Percentiles rank a stretch among this genome's conserved stretches.
These are phyloP conservation scores for Philereme vetulata DNA, from an alignment of 2,888 invertebrate species.

Conservation along the genomic window DNA sequence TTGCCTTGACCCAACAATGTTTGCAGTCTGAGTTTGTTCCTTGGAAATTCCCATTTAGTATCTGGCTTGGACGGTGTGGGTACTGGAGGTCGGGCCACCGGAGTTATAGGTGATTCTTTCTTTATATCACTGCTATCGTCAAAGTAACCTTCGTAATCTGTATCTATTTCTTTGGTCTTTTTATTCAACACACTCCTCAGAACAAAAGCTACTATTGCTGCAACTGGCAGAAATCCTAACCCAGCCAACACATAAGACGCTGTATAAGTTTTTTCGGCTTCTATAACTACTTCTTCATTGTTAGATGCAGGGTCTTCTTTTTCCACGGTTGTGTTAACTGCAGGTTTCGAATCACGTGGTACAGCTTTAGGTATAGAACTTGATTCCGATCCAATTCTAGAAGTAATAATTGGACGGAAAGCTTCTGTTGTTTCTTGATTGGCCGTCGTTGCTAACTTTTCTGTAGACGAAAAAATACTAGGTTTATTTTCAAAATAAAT, in stretches of 20 bases:
- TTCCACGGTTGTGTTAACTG: slow-evolving; percentile 51
- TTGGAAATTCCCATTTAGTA: slow-evolving; percentile 90
- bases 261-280: slow-evolving; percentile 84
- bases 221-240: slow-evolving; percentile 83
- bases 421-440: slow-evolving; percentile 48
- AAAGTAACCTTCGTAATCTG: slow-evolving; percentile 85
- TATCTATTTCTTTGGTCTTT: slow-evolving; percentile 81
- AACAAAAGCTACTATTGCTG: slow-evolving; percentile 83
- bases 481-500: slow-evolving; percentile 26
- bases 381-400: slow-evolving; percentile 74
- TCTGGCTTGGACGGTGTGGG: slow-evolving; percentile 82
- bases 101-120: slow-evolving; percentile 78
- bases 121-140: slow-evolving; percentile 82
- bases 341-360: slow-evolving; percentile 48
- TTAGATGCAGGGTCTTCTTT: slow-evolving; percentile 51
- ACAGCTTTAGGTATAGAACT: slow-evolving; percentile 57
- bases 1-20: slow-evolving; percentile 93
- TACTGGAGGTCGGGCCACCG: slow-evolving; percentile 82
- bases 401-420: slow-evolving; percentile 67
- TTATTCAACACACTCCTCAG: slow-evolving; percentile 81
- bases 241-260: slow-evolving; percentile 85
- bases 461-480: slow-evolving; percentile 19
- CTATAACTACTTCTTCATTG: slow-evolving; percentile 82
- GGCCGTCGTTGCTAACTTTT: slow-evolving; percentile 38
- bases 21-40: slow-evolving; percentile 89